Evolutionary conservation across 2,113 vertebrate genomes (phyloP).

Genomic region (Osmerus mordax): DNA sequence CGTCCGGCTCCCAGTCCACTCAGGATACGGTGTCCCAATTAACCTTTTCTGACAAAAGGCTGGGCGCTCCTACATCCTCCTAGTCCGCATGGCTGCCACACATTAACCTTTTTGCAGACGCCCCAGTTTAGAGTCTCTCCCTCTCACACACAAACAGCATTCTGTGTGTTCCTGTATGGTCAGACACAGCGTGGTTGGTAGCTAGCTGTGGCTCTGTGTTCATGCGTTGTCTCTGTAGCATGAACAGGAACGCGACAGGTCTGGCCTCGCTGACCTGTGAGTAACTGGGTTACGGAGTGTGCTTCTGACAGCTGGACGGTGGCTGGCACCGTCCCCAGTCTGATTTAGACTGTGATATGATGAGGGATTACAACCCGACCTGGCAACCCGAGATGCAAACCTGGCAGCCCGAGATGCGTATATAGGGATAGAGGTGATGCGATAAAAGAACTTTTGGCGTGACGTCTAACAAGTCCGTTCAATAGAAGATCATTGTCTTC

Average conservation of each 20-base stretch:
- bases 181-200: background rate
- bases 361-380: no score
- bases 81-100: background rate
- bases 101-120: background rate
- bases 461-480: no score
- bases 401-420: no score
- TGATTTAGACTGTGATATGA: background rate
- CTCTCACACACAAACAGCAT: background rate
- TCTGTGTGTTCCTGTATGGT: background rate
- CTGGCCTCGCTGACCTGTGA: background rate
- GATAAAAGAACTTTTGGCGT: no score
- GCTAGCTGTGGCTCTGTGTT: background rate
- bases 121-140: background rate
- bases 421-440: no score
- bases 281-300: background rate
- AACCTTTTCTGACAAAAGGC: conserved; percentile 30
- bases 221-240: background rate
- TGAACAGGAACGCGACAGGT: background rate
- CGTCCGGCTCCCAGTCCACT: background rate
- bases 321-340: background rate
- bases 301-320: background rate
- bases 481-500: no score
- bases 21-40: conserved; percentile 30
- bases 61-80: background rate
- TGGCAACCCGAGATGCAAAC: no score